phyloP scores from a whole-genome alignment of 2,797 vertebrate genomes.

The Bothrops alternatus region DNA sequence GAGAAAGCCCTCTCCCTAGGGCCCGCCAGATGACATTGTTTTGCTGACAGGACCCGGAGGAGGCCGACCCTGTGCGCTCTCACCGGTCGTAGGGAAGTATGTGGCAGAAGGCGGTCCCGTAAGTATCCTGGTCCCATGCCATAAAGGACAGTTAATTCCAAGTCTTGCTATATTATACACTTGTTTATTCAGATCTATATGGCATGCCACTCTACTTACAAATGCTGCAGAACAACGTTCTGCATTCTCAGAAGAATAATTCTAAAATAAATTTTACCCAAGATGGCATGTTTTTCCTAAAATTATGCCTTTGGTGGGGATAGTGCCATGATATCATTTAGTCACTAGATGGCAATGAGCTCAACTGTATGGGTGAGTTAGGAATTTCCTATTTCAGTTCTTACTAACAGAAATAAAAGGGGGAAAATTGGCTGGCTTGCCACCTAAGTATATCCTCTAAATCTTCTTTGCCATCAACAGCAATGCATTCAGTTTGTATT shows the following conservation, averaged over 20 bases:
- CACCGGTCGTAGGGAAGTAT: too few relatives aligned
- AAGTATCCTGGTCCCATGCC: too few relatives aligned
- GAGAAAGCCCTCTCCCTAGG: too few relatives aligned
- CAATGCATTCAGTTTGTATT: neutral
- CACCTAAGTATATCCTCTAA: neutral
- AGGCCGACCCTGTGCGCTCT: too few relatives aligned
- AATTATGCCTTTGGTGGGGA: neutral
- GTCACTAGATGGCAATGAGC: neutral
- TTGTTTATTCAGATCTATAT: neutral
- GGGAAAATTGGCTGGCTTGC: neutral
- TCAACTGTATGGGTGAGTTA: neutral
- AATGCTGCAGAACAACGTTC: neutral
- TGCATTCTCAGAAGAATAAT: neutral
- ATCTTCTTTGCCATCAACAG: neutral
- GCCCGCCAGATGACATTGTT: too few relatives aligned
- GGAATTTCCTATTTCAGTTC: neutral
- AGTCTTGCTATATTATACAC: too few relatives aligned
- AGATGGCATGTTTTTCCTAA: neutral
- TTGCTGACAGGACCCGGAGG: too few relatives aligned
- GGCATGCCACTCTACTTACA: neutral
- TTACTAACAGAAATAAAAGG: neutral
- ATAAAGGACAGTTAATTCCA: neutral
- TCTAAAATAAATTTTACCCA: neutral
- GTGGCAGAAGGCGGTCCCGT: too few relatives aligned
- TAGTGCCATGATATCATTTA: neutral